Percentiles rank a stretch among this genome's conserved stretches.
These are phyloP conservation scores for Lasioglossum lativentre DNA, from an alignment of 2,888 invertebrate genomes.

Conservation along the genomic window DNA sequence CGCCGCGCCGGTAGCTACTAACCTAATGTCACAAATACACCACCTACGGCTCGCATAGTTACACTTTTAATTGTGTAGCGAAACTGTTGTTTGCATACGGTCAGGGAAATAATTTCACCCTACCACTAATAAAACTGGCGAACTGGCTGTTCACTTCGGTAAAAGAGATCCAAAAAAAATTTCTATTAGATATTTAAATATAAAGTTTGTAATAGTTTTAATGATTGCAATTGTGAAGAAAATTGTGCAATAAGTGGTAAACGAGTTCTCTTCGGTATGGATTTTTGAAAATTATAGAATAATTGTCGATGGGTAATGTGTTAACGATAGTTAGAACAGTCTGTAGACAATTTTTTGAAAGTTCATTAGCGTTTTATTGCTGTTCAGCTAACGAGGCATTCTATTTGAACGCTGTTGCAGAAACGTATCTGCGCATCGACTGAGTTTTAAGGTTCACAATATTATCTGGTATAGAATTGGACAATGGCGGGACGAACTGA, in stretches of 20 bases:
- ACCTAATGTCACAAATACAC: not conserved
- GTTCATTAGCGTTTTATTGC: not conserved
- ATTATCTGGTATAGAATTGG: slow-evolving; percentile 35
- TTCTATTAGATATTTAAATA: not conserved
- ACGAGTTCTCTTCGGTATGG: no score
- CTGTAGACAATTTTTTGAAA: not conserved
- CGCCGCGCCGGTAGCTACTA: not conserved
- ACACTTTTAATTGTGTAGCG: not conserved
- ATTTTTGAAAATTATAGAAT: no score
- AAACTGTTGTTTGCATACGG: not conserved
- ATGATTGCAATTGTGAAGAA: not conserved
- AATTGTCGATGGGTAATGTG: not conserved
- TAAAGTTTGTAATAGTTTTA: not conserved
- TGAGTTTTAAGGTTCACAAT: slow-evolving; percentile 23
- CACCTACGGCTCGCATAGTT: not conserved
- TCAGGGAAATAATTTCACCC: not conserved
- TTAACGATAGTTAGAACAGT: not conserved
- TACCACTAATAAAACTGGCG: not conserved
- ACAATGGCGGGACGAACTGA: slow-evolving; percentile 27
- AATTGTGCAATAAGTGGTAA: not conserved
- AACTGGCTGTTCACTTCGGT: no score
- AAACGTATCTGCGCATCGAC: slow-evolving; percentile 15
- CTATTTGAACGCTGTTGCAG: not conserved
- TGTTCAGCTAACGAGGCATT: not conserved
- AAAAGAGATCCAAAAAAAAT: not conserved